Evolutionary conservation across 1,140 invertebrate species (phyloP), one percentile per base, ranked within the genome.

Genomic region (Cephus cinctus): DNA sequence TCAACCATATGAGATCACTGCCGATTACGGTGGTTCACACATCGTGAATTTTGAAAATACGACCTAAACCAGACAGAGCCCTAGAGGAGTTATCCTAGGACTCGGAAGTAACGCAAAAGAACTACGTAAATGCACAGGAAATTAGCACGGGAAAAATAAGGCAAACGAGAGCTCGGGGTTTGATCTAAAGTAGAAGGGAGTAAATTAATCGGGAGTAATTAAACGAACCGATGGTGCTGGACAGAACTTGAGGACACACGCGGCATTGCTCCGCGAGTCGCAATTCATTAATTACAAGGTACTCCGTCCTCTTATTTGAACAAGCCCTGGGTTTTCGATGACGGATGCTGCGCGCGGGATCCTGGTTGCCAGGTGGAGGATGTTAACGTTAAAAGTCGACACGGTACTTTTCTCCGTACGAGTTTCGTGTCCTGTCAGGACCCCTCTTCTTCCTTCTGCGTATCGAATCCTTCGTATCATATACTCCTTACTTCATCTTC

Each of bases 311-410:
- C n/a, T 27, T n/a, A n/a, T 27, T 27, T n/a, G 25, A 27, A n/a
- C 25, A 27, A 6, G 25, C 14, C 8, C 11, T 32, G 34, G 39
- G 47, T 52, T 43, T 38, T n/a, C 31, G 35, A 47, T 47, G 27
- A 47, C 46, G 54, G 47, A 41, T 50, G 55, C n/a, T n/a, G n/a
- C n/a, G n/a, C 14, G 5, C 11, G 40, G 34, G 39, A 49, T 52
- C 46, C 42, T n/a, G 38, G 35, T 50, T 47, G 27, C 50, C 46
- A 57, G 47, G 44, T 50, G 55, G 48, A 39, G 25, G 38, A 9
- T 14, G 38, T 5, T 8, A 41, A 15, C 39, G 43, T 42, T 39
- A 47, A 50, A 47, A 54, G 40, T 54, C 30, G 27, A 45, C 44
- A 21, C 36, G 31, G 14, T 15, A 36, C 34, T n/a, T n/a, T n/a